Evolutionary conservation across 2,888 invertebrate genomes (phyloP).

Genomic region (Gryllus longicercus): DNA sequence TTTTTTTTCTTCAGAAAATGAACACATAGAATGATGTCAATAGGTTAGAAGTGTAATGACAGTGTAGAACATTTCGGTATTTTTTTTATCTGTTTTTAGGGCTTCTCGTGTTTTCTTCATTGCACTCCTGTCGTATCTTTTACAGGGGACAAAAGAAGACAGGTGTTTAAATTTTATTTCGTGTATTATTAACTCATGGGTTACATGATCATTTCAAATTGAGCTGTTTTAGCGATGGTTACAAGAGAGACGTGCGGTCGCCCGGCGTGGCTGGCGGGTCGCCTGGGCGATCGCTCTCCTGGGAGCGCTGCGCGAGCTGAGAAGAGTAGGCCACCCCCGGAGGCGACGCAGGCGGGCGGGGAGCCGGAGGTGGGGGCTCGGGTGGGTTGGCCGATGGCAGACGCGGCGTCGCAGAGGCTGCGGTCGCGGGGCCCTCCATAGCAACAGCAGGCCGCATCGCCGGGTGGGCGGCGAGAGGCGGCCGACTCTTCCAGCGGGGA

Average conservation of each 20-base stretch:
- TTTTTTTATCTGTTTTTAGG: neutral
- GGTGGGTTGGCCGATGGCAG: neutral
- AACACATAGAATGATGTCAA: neutral
- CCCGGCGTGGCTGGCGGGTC: neutral
- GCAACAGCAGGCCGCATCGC: constrained; percentile 25
- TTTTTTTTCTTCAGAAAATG: neutral
- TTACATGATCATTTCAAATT: neutral
- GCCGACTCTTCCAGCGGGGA: neutral
- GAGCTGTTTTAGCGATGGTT: neutral
- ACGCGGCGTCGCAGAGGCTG: neutral
- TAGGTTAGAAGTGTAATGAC: neutral
- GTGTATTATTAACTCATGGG: constrained; percentile 10
- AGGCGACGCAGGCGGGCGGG: neutral
- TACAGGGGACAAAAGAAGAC: constrained; percentile 17
- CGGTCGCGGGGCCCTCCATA: too few species aligned
- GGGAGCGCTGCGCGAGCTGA: too few species aligned
- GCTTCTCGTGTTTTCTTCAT: neutral
- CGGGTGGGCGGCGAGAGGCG: constrained; percentile 21
- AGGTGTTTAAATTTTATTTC: neutral
- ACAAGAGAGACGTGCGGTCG: neutral
- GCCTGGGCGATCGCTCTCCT: neutral
- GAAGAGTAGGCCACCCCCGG: neutral
- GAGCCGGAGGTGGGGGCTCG: neutral
- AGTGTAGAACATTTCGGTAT: neutral
- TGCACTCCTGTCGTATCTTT: constrained; percentile 1